Evolutionary conservation across 2,113 vertebrate genomes (phyloP), one percentile per base, ranked within the genome.

Genomic region (Trichomycterus rosablanca): DNA sequence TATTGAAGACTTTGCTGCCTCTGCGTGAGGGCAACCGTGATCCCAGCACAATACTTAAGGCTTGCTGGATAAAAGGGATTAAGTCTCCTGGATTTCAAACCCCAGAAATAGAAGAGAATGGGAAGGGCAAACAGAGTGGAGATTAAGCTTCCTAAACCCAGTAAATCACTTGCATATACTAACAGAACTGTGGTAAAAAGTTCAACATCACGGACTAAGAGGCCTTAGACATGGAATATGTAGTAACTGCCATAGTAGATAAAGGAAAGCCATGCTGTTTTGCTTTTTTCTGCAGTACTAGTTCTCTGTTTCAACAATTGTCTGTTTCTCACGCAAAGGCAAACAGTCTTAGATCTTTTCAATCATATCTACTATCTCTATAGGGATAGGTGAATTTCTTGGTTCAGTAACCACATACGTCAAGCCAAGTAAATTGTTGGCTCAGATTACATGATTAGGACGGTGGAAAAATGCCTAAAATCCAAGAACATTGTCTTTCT

Each of bases 401-500:
- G 19, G 58, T 39, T 59, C 59, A 62, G 7, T 20, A 48, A 19
- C n/a, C 56, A 37, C 15, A 64, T 49, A 70, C 51, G 54, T 71
- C 65, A 66, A 46, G 58, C 28, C 65, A 66, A 46, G 58, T 23
- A 42, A 59, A 32, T 51, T n/a, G 15, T 52, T 49, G n/a, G n/a
- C 52, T 77, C 69, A 69, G 73, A 71, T 76, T 74, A 61, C 69
- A 57, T 20, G 76, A 74, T 74, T 71, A 74, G 58, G 15, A 59
- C 6, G 53, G 42, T 46, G 56, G 57, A 43, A 50, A 2, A 43
- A 65, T 32, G 54, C 46, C 52, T 32, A 52, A 66, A 74, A 66
- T 73, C 24, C 51, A 20, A 52, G 18, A 67, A 62, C 49, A 35
- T 28, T 32, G 62, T 67, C 35, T 62, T 15, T 23, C 59, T 20